These are phyloP conservation scores for Vidua chalybeata DNA, from an alignment of 2,113 vertebrate genomes.

Conservation along the genomic window DNA sequence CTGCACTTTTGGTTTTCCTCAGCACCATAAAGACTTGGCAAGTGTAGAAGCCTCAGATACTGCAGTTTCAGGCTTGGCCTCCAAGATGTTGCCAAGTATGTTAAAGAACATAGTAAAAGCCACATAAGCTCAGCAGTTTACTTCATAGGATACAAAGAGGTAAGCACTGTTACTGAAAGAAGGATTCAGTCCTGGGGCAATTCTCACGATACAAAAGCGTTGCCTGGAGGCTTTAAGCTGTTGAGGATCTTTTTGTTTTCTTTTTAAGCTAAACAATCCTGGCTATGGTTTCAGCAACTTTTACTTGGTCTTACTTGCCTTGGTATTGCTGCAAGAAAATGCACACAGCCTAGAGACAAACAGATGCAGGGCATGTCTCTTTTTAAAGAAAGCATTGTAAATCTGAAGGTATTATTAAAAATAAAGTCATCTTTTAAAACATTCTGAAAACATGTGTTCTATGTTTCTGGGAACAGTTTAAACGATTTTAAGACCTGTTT, in stretches of 20 bases:
- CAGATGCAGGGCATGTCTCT: background rate
- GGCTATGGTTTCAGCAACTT: background rate
- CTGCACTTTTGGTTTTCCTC: background rate
- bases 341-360: background rate
- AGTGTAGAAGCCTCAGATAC: background rate
- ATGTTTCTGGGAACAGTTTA: conserved; percentile 44
- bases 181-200: background rate
- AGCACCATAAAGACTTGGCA: background rate
- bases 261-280: background rate
- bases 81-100: background rate
- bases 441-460: conserved; percentile 38
- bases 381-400: background rate
- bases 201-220: background rate
- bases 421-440: conserved; percentile 1
- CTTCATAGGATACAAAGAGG: background rate
- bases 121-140: background rate
- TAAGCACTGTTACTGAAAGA: background rate
- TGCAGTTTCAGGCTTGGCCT: background rate
- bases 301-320: background rate
- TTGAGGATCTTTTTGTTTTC: background rate
- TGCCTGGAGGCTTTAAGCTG: background rate
- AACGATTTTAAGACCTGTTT: conserved; percentile 52
- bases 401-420: conserved; percentile 32
- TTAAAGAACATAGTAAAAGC: background rate
- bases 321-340: background rate